These are phyloP conservation scores for Pseudorectes ferrugineus DNA, from an alignment of 2,113 vertebrate genomes.

Conservation along the genomic window DNA sequence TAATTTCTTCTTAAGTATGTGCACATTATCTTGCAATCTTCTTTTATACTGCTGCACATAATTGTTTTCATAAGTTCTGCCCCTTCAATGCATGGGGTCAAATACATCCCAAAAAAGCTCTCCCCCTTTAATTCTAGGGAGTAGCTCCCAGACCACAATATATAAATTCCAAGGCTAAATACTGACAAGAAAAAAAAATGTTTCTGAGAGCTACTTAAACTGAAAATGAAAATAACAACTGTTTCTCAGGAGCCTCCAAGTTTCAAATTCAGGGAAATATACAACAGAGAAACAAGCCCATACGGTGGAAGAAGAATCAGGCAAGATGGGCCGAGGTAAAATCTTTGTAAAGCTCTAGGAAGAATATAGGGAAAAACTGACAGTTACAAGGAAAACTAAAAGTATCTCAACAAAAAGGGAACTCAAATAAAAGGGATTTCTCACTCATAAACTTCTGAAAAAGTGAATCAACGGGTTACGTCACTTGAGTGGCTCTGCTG, in stretches of 20 bases:
- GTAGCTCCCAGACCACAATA: not conserved
- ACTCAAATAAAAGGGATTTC: not conserved
- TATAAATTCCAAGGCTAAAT: not conserved
- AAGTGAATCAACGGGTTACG: not conserved
- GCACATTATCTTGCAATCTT: not conserved
- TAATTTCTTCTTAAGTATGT: not conserved
- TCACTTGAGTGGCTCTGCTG: not conserved
- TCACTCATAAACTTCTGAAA: not conserved
- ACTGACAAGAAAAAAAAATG: not conserved
- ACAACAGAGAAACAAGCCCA: not conserved
- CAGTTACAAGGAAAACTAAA: not conserved
- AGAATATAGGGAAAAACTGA: not conserved
- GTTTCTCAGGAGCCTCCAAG: not conserved
- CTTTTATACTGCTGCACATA: not conserved
- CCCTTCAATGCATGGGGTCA: not conserved
- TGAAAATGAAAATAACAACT: not conserved
- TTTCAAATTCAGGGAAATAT: not conserved
- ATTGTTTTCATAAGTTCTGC: not conserved
- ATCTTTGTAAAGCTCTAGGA: not conserved
- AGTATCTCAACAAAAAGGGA: not conserved
- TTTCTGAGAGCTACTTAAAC: not conserved
- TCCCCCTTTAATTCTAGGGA: not conserved
- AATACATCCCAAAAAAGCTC: not conserved
- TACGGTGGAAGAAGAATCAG: not conserved
- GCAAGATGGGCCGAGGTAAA: not conserved